A percentile compares a stretch with the other conserved stretches of the same genome.
Evolutionary conservation across 1,140 invertebrate species (phyloP).

Genomic region (Lasaia peninsularis): DNA sequence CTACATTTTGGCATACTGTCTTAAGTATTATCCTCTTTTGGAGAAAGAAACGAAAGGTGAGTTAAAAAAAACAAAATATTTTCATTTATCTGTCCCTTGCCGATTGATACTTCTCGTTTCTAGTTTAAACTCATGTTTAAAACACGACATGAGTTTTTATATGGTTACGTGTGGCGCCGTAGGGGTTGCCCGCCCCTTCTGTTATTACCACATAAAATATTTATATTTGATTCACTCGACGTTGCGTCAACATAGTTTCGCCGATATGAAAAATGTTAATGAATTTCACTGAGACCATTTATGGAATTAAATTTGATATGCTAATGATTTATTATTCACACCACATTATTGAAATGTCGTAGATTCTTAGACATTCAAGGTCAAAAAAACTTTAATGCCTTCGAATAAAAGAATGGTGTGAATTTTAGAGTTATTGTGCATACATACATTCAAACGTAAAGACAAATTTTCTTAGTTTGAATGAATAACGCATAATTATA

Average conservation of each 20-base stretch:
- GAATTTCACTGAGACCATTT: not conserved
- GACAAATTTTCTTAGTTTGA: too few species aligned
- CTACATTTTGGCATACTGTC: too few species aligned
- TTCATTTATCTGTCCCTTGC: conserved; percentile 26
- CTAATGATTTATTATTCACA: not conserved
- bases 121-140: conserved; percentile 55
- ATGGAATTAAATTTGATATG: not conserved
- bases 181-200: conserved; percentile 47
- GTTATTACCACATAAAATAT: conserved; percentile 47
- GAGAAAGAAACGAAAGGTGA: not conserved
- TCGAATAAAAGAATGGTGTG: too few species aligned
- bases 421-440: too few species aligned
- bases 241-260: conserved; percentile 17
- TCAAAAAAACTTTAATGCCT: not conserved
- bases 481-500: too few species aligned
- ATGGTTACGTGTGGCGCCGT: conserved; percentile 61
- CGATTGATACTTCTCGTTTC: conserved; percentile 44
- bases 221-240: conserved; percentile 46
- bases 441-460: too few species aligned
- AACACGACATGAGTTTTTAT: conserved; percentile 70
- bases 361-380: not conserved
- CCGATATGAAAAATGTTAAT: conserved; percentile 5
- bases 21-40: too few species aligned
- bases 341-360: not conserved
- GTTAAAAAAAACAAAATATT: not conserved